Base-by-base conservation (phyloP, 2,797 vertebrate genomes). In the Bryconaethiops microstoma region DNA sequence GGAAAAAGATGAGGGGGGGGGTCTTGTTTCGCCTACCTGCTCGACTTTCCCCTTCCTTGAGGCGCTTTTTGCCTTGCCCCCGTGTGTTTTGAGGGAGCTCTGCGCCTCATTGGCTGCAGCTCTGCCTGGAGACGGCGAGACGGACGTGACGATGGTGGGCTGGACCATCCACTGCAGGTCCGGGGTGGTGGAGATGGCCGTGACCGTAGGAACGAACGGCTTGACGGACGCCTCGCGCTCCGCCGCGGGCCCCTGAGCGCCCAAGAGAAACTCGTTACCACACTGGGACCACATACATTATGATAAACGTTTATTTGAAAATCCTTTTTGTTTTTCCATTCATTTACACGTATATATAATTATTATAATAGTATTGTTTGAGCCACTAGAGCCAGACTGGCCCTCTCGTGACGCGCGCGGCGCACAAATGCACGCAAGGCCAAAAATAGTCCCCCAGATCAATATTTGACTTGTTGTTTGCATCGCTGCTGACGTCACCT, bases 121-220 rank as follows among this genome's bases (percentile, higher is more conserved):
- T 89, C 95, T 94, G 83, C 92, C 93, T 91, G 94, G 95, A 85
- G 96, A 97, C 29, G 95, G 94, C 78, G 96, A 95, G 89, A 94
- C 94, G 78, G 96, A 96, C 84, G 96, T 96, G 86, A 97, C 95
- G 76, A 96, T 91, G 50, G 96, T 94, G 84, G 97, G 96, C 91
- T 97, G 97, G 89, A 97, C 97, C 94, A 98, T 95, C 97, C 97
- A 98, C 92, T 97, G 97, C 89, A 97, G 94, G 92, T 97, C 96
- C 63, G 95, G 95, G 87, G 95, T 97, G 80, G 95, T 96, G 77
- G 96, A 96, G 90, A 97, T 97, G 79, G 96, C 96, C 29, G 96
- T 98, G 89, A 98, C 95, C 52, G 96, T 99, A 64, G 97, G 97
- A 83, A 98, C 95, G 90, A 99, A 98, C 79, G 90, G 93, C 88